Evolutionary conservation across 1,140 invertebrate species (phyloP).

Genomic region (Heterodera carotae): DNA sequence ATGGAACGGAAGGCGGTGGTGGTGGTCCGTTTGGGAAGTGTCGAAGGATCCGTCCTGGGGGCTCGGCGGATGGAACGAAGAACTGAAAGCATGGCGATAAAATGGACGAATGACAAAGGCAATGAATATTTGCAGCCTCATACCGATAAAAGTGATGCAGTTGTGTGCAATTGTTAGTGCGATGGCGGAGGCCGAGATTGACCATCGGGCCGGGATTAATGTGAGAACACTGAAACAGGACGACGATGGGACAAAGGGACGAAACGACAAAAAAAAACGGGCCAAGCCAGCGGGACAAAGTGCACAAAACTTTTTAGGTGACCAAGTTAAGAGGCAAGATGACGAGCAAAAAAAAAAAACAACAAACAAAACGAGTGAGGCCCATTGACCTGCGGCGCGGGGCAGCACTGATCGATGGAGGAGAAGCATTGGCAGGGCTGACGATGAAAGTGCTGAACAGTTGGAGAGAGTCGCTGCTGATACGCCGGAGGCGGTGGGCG

Average conservation of each 20-base stretch:
- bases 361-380: no score
- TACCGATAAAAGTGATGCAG: constrained; percentile 2
- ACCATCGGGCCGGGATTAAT: neutral
- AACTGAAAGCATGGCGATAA: neutral
- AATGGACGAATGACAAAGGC: neutral
- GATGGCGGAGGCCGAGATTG: neutral
- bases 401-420: neutral
- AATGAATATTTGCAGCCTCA: constrained; percentile 2
- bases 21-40: constrained; percentile 8
- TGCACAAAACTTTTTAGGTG: neutral
- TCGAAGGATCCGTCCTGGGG: neutral
- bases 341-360: no score
- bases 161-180: constrained; percentile 9
- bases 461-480: neutral
- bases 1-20: constrained; percentile 13
- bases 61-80: neutral
- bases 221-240: constrained; percentile 15
- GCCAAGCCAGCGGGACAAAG: no score
- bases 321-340: neutral
- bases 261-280: neutral
- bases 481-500: neutral
- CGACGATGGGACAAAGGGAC: neutral
- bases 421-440: constrained; percentile 5
- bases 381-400: neutral
- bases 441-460: neutral